Conservation (phyloP, 2,888 invertebrate genomes). For the Acanthosepion lycidas region DNA sequence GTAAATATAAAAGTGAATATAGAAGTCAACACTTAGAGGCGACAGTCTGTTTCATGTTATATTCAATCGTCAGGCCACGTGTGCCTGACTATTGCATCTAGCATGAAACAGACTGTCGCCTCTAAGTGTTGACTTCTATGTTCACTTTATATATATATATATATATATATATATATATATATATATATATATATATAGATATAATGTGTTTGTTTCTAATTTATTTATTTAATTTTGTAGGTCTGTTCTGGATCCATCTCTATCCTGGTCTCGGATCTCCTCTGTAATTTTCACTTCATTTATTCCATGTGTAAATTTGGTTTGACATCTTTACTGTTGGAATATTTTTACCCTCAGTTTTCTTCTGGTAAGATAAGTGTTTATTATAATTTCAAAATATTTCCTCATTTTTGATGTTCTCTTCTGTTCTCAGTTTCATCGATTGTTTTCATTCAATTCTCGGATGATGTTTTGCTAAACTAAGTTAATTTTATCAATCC, state of each 20-base stretch:
- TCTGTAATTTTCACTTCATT: conserved; percentile 70
- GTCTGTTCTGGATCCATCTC: neutral
- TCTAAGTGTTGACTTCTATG: too few relatives aligned
- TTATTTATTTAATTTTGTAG: neutral
- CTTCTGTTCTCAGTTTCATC: too few relatives aligned
- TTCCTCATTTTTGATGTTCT: too few relatives aligned
- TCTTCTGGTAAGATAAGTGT: neutral
- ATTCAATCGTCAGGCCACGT: too few relatives aligned
- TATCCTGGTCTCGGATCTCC: conserved; percentile 58
- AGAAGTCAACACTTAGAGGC: too few relatives aligned
- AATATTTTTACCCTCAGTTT: conserved; percentile 66
- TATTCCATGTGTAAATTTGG: conserved; percentile 68
- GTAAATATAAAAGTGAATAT: too few relatives aligned
- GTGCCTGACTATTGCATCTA: too few relatives aligned
- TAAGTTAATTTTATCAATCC: too few relatives aligned
- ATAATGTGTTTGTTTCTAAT: neutral
- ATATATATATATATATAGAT: neutral
- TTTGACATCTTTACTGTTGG: conserved; percentile 65
- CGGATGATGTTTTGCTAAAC: too few relatives aligned
- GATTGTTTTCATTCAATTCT: too few relatives aligned
- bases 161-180: neutral
- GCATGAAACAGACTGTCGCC: too few relatives aligned
- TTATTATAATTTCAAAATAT: neutral
- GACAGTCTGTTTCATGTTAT: too few relatives aligned
- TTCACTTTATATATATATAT: neutral